Base-by-base conservation (phyloP, 2,113 vertebrate species). In the Herpetotheres cachinnans region DNA sequence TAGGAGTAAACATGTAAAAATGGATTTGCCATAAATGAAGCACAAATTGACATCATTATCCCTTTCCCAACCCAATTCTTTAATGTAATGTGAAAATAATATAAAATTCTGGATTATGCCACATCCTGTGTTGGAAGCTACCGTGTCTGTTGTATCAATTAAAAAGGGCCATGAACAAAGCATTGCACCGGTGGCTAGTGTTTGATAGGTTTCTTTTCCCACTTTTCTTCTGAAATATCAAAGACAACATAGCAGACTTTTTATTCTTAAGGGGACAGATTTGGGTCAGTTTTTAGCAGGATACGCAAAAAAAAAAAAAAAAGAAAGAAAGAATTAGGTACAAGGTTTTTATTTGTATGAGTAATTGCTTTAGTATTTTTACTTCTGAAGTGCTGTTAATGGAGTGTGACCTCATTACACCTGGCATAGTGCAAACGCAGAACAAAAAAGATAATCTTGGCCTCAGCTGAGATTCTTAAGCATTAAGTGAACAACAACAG, bases 21-120 rank as follows among this genome's bases (percentile, higher is more conserved):
- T 83, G 69, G 94, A 90, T 97, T 94, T 90, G 38, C 63, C 49
- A 20, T 70, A 96, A 97, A 95, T 78, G 76, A 93, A 89, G 58
- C 54, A 55, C 52, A 95, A 95, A 69, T 90, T 93, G 95, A 30
- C 88, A 82, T 95, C 34, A 84, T 95, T 95, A 74, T 82, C 83
- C 87, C 61, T 82, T 96, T 95, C 72, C 47, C 63, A 86, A 38
- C 73, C 62, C 86, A 49, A 47, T 70, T 86, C 92, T 94, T 95
- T 91, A 95, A 96, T 87, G 62, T 92, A 56, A 52, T 80, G 32
- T 70, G 90, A 92, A 94, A 92, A 94, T 94, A 96, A 70, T 47
- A 61, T 1, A 29, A 69, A 92, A 87, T 63, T 85, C 66, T 61
- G 54, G 56, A 91, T 91, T 9, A 50, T 80, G 24, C 46, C 5